Percentiles rank a stretch among this genome's conserved stretches.
These are phyloP conservation scores for Danio kyathit DNA, from an alignment of 2,797 vertebrate genomes.

Conservation along the genomic window DNA sequence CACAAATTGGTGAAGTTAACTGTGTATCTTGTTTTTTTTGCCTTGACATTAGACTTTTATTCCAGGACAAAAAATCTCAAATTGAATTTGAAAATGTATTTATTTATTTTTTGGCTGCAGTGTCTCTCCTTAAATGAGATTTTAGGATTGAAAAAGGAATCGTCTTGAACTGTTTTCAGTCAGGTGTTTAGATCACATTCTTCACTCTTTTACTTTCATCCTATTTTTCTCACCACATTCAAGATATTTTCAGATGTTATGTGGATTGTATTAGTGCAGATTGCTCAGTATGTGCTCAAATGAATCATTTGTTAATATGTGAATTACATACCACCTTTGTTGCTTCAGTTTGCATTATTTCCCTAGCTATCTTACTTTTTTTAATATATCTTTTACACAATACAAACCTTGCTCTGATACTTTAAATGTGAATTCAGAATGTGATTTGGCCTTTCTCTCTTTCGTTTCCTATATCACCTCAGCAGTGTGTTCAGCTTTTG, in stretches of 20 bases:
- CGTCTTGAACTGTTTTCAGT: not conserved
- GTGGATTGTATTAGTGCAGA: not conserved
- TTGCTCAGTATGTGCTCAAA: not conserved
- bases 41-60: too few relatives aligned
- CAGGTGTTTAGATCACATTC: not conserved
- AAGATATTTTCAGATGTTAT: not conserved
- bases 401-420: not conserved
- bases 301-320: not conserved
- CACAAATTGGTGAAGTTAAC: too few relatives aligned
- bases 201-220: not conserved
- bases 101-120: too few relatives aligned
- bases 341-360: not conserved
- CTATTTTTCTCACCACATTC: not conserved
- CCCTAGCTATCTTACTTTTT: not conserved
- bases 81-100: too few relatives aligned
- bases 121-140: not conserved
- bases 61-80: too few relatives aligned
- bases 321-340: not conserved
- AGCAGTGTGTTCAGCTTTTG: constrained; percentile 4
- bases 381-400: not conserved
- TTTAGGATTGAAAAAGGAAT: not conserved
- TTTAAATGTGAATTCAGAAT: not conserved
- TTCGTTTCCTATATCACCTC: not conserved
- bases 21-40: too few relatives aligned
- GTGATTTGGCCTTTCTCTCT: not conserved